Percentiles rank a stretch among this genome's conserved stretches.
Conservation (phyloP, 1,140 invertebrate genomes). For the Triops cancriformis region DNA sequence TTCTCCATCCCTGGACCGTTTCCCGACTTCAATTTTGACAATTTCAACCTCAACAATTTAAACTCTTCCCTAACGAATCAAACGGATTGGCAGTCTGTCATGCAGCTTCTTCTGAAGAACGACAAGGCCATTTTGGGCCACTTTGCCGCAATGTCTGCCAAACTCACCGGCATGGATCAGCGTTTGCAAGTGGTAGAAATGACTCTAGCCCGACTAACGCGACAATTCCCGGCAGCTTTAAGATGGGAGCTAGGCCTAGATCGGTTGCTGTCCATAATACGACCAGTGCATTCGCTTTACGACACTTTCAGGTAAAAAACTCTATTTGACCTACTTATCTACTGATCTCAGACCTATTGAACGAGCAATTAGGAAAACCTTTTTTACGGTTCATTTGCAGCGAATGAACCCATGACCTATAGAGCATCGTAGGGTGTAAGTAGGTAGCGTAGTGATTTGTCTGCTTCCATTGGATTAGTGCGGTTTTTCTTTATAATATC, state of each 20-base stretch:
- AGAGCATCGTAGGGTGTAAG: no score
- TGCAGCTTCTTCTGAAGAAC: background rate
- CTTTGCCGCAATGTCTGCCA: conserved; percentile 22
- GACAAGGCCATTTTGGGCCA: conserved; percentile 17
- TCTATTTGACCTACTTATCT: no score
- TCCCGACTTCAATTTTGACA: conserved; percentile 13
- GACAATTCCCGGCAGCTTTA: conserved; percentile 24
- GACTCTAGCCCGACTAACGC: conserved; percentile 29
- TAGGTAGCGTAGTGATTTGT: no score
- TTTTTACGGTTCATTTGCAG: no score
- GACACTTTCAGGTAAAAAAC: conserved; percentile 31
- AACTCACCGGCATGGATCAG: conserved; percentile 31
- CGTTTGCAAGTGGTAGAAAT: conserved; percentile 29
- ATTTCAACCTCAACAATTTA: background rate
- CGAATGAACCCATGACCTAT: no score
- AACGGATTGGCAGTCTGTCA: background rate
- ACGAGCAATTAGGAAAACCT: no score
- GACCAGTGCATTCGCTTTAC: conserved; percentile 33
- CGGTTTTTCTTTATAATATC: no score
- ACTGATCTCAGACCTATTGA: no score
- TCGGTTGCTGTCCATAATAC: conserved; percentile 31
- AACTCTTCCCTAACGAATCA: background rate
- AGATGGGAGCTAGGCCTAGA: conserved; percentile 33
- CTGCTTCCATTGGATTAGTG: no score
- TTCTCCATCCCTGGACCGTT: conserved; percentile 22